phyloP scores from a whole-genome alignment of 2,113 vertebrate genomes.

The Chamaea fasciata region DNA sequence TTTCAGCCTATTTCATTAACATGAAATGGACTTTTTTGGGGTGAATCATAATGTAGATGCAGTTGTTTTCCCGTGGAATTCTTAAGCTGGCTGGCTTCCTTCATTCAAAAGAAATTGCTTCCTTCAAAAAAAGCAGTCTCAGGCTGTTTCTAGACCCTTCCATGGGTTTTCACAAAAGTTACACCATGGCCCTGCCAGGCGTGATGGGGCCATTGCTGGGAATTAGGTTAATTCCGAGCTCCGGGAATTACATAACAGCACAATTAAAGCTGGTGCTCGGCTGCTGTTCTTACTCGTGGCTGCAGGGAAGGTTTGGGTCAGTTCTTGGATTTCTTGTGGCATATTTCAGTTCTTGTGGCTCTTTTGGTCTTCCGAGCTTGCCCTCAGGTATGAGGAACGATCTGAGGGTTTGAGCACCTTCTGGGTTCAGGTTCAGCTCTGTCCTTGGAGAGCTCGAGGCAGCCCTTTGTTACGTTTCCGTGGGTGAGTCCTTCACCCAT shows the following conservation, averaged over 20 bases:
- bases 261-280: background rate
- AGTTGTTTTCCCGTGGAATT: background rate
- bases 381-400: rapidly evolving
- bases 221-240: background rate
- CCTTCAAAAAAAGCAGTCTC: background rate
- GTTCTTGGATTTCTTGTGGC: background rate
- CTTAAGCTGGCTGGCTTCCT: background rate
- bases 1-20: background rate
- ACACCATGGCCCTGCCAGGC: background rate
- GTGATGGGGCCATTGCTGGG: background rate
- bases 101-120: background rate
- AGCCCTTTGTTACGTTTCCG: background rate
- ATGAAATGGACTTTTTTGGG: rapidly evolving
- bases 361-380: background rate
- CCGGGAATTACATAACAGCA: background rate
- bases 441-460: background rate
- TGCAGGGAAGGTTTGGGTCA: background rate
- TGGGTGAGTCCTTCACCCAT: background rate
- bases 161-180: background rate
- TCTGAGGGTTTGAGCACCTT: background rate
- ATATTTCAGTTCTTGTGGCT: rapidly evolving
- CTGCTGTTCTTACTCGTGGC: background rate
- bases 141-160: slow-evolving; percentile 11
- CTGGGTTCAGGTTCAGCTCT: background rate
- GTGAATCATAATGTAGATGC: background rate